A percentile compares a stretch with the other conserved stretches of the same genome.
Conservation (phyloP, 2,113 vertebrate genomes). For the Bubo blakistoni region DNA sequence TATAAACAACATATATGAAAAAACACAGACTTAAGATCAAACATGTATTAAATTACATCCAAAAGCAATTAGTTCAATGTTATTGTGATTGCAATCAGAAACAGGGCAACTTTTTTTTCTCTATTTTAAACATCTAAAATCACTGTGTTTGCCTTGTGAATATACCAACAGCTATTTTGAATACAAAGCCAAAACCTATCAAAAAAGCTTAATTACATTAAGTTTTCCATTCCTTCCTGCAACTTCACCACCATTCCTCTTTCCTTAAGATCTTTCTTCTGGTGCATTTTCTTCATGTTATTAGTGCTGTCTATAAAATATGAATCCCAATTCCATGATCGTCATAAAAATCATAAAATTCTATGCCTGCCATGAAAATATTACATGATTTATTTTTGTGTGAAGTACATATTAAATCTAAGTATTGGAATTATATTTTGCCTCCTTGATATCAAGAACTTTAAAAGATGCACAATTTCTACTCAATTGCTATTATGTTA, state of each 20-base stretch:
- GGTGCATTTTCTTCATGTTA: slow-evolving; percentile 70
- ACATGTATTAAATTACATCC: not conserved
- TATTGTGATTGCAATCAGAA: not conserved
- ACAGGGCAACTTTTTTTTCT: not conserved
- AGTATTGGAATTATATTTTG: slow-evolving; percentile 49
- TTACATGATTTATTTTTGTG: slow-evolving; percentile 75
- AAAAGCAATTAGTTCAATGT: not conserved
- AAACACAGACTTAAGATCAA: not conserved
- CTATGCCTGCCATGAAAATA: slow-evolving; percentile 77
- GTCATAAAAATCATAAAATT: slow-evolving; percentile 81
- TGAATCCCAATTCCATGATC: slow-evolving; percentile 76
- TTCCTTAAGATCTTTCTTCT: slow-evolving; percentile 33
- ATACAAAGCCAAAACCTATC: not conserved
- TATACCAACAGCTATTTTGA: not conserved
- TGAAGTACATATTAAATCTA: slow-evolving; percentile 69
- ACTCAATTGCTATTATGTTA: slow-evolving; percentile 58
- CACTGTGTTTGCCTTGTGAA: not conserved
- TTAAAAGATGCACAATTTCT: slow-evolving; percentile 52
- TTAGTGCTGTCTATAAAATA: slow-evolving; percentile 76
- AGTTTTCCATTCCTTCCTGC: slow-evolving; percentile 28
- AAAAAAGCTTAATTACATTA: slow-evolving; percentile 29
- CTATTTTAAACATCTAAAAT: not conserved
- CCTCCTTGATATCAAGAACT: slow-evolving; percentile 63
- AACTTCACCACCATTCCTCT: slow-evolving; percentile 6
- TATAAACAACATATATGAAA: not conserved